Evolutionary conservation across 2,113 vertebrate genomes (phyloP).

Genomic region (Pampusana beccarii): DNA sequence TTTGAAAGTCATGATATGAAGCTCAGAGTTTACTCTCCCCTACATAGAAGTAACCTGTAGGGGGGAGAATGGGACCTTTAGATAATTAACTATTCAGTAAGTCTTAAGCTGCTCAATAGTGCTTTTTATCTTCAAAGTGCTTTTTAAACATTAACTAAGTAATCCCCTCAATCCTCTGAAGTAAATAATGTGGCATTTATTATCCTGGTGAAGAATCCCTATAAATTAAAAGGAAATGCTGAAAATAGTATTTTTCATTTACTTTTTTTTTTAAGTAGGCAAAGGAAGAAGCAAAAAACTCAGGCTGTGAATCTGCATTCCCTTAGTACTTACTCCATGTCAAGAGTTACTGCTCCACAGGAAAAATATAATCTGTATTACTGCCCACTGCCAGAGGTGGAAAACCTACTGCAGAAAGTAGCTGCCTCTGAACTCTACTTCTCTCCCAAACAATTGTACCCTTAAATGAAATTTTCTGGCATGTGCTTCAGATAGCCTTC

Average conservation of each 20-base stretch:
- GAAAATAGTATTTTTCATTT: constrained; percentile 4
- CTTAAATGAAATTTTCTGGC: neutral
- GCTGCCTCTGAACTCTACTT: neutral
- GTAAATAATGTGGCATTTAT: constrained; percentile 62
- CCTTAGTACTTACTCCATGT: neutral
- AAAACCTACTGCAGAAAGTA: neutral
- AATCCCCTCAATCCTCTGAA: constrained; percentile 54
- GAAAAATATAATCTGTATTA: neutral
- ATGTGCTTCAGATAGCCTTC: neutral
- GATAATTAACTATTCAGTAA: constrained; percentile 66
- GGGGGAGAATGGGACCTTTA: constrained; percentile 51
- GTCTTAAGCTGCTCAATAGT: constrained; percentile 39
- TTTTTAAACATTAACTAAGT: constrained; percentile 63
- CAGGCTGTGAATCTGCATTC: neutral
- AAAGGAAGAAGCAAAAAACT: neutral
- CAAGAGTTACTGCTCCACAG: neutral
- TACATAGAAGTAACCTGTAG: constrained; percentile 39
- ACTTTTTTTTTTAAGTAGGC: neutral
- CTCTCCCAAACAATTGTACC: neutral
- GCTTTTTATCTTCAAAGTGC: constrained; percentile 66
- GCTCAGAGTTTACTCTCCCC: constrained; percentile 30
- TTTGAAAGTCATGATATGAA: constrained; percentile 37
- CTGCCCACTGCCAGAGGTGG: neutral
- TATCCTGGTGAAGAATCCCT: neutral
- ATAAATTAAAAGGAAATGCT: constrained; percentile 22